phyloP scores from a whole-genome alignment of 2,113 vertebrate species.

The Lutjanus erythropterus region DNA sequence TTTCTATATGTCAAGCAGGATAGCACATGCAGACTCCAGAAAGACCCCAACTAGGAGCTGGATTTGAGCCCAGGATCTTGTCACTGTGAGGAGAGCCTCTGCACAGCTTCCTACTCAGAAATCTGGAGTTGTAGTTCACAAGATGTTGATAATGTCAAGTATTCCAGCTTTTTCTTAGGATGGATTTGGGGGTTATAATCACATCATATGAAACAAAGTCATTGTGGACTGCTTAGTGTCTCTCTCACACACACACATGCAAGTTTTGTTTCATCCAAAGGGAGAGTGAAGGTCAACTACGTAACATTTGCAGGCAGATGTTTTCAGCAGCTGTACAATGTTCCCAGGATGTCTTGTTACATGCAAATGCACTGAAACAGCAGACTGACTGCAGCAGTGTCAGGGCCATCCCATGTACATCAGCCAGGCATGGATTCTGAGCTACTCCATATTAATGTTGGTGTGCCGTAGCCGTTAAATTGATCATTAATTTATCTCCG shows the following conservation, averaged over 20 bases:
- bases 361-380: neutral
- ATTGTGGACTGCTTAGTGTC: neutral
- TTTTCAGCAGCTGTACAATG: conserved; percentile 32
- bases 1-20: neutral
- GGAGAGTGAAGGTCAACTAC: conserved; percentile 3
- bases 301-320: conserved; percentile 29
- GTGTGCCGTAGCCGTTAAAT: conserved; percentile 9
- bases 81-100: conserved; percentile 1
- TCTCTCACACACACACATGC: conserved; percentile 11
- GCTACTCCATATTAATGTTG: conserved; percentile 63
- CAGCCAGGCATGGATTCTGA: conserved; percentile 22
- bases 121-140: conserved; percentile 15
- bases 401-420: conserved; percentile 5
- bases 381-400: conserved; percentile 20
- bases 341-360: conserved; percentile 18
- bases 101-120: neutral
- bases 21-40: conserved; percentile 4
- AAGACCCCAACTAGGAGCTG: conserved; percentile 1
- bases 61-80: conserved; percentile 4
- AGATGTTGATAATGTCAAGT: conserved; percentile 14
- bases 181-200: neutral
- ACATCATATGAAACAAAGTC: neutral
- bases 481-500: conserved; percentile 60
- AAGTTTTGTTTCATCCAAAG: neutral
- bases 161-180: neutral